Conservation (phyloP, 1,140 invertebrate species). For the Drosophila kurseongensis region DNA sequence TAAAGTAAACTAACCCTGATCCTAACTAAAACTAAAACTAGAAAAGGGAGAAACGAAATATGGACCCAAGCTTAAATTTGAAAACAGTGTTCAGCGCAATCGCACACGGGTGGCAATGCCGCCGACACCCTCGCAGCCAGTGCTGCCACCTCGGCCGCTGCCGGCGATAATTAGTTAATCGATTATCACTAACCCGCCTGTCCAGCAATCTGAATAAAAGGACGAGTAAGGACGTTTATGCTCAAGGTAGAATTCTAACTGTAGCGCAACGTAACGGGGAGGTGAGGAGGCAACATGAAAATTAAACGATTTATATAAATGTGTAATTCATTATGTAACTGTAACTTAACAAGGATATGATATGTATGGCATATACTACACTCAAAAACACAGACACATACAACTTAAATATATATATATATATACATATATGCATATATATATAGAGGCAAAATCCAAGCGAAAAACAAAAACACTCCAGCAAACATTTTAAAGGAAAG, state of each 20-base stretch:
- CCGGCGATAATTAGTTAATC: slow-evolving; percentile 34
- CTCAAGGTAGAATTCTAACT: slow-evolving; percentile 37
- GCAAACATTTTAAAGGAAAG: slow-evolving; percentile 45
- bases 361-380: slow-evolving; percentile 64
- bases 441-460: slow-evolving; percentile 48
- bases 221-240: slow-evolving; percentile 22
- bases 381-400: slow-evolving; percentile 34
- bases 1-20: slow-evolving; percentile 15
- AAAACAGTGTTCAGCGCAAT: slow-evolving; percentile 57
- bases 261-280: slow-evolving; percentile 6
- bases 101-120: slow-evolving; percentile 50
- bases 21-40: slow-evolving; percentile 7
- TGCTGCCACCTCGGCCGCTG: slow-evolving; percentile 26
- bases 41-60: slow-evolving; percentile 6
- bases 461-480: slow-evolving; percentile 39
- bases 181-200: slow-evolving; percentile 20
- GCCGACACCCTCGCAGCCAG: slow-evolving; percentile 31
- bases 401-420: slow-evolving; percentile 36
- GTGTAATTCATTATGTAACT: slow-evolving; percentile 73
- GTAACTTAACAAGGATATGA: slow-evolving; percentile 75
- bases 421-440: background rate
- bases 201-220: slow-evolving; percentile 18
- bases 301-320: slow-evolving; percentile 55
- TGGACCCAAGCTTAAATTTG: slow-evolving; percentile 31
- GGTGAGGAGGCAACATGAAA: slow-evolving; percentile 35